Conservation (phyloP, 2,888 invertebrate species). For the Eilema sororculum region DNA sequence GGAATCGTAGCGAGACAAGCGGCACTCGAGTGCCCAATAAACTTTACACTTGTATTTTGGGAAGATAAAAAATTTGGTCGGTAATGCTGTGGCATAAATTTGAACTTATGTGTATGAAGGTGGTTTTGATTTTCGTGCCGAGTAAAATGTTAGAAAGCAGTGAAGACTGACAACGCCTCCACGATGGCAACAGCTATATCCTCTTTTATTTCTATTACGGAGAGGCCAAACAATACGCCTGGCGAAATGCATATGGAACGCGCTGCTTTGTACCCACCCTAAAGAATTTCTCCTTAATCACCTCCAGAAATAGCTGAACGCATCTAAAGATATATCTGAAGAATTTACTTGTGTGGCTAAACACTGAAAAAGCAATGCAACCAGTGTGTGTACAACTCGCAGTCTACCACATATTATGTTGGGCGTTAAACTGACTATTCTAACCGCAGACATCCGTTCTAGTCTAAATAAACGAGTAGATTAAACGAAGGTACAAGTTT, state of each 20-base stretch:
- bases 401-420: background rate
- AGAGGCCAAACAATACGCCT: too few relatives aligned
- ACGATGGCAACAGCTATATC: background rate
- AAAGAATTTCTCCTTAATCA: too few relatives aligned
- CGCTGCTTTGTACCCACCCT: too few relatives aligned
- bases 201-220: too few relatives aligned
- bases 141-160: background rate
- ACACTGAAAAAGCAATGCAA: background rate
- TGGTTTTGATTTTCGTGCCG: background rate
- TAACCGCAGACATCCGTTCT: conserved; percentile 5
- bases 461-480: background rate
- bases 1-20: background rate
- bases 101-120: background rate
- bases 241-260: too few relatives aligned
- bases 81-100: background rate
- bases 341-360: background rate
- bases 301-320: too few relatives aligned
- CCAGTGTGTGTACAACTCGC: background rate
- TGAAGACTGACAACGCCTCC: background rate
- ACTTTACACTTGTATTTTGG: background rate
- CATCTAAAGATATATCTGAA: too few relatives aligned
- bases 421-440: conserved; percentile 4
- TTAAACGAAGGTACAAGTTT: conserved; percentile 7
- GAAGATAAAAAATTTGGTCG: background rate
- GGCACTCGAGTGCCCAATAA: background rate